Base-by-base conservation (phyloP, 2,888 invertebrate species). In the Zelleria hepariella region DNA sequence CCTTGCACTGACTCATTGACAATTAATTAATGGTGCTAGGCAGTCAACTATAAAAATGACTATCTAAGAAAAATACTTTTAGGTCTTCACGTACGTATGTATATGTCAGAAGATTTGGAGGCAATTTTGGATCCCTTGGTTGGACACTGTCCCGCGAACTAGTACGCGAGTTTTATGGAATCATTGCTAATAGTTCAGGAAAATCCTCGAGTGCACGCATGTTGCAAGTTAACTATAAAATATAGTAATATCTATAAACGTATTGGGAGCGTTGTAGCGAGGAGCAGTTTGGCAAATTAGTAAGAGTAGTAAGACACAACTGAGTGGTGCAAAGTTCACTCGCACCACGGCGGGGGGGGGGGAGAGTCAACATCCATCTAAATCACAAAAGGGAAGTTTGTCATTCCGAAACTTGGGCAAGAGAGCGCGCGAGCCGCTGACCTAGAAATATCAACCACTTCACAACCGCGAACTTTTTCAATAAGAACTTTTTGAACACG, bases 381-480 rank as follows among this genome's bases (percentile, higher is more conserved):
- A 74, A 75, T 75, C 57, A 24, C 57, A 72, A 71, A 71, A 66
- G 60, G 66, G 62, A 74, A 76, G 71, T 75, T 77, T 69, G 71
- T 73, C 72, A 68, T 73, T 73, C 67, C 67, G 62, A 70, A 76
- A 61, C 53, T 58, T 58, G 48, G 20, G 32, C 32, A 42, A 42
- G 15, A 42, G 32, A 42, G 32, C 48, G 51, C 26, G 54, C 65
- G 67, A 72, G 65, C 72, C 71, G 66, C 64, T 74, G 78, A 78
- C 79, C 77, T 74, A 78, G 75, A 82, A 79, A 77, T 72, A 67
- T 66, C 65, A 63, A 67, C 71, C 63, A 65, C 70, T 71, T 70
- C 69, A 67, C n/a, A n/a, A n/a, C 67, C 67, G 67, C 68, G 69
- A 81, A 80, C 76, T 82, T 81, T 82, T 82, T 80, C 81, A 82